Evolutionary conservation across 2,888 invertebrate genomes (phyloP).

Genomic region (Phlogophora meticulosa): DNA sequence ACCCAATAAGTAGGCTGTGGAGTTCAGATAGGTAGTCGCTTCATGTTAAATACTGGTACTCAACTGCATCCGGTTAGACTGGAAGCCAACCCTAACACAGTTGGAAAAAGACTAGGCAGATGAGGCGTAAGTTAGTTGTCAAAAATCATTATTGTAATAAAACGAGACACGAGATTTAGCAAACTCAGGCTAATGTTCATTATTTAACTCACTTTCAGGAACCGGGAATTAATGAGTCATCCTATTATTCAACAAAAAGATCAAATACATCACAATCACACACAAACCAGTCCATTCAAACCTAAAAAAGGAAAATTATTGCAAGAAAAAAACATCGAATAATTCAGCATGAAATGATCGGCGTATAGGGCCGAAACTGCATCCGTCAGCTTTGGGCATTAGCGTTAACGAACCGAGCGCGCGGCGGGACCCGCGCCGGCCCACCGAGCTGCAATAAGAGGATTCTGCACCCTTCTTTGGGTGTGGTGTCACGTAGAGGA

Average conservation of each 20-base stretch:
- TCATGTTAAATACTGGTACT: too few relatives aligned
- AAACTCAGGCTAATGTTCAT: background rate
- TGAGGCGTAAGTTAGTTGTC: too few relatives aligned
- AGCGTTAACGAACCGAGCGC: conserved; percentile 85
- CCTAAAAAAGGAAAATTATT: conserved; percentile 22
- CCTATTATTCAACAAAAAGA: background rate
- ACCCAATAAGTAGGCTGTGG: too few relatives aligned
- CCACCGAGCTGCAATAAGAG: conserved; percentile 90
- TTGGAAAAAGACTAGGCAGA: too few relatives aligned
- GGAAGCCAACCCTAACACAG: too few relatives aligned
- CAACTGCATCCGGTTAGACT: too few relatives aligned
- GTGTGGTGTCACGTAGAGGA: conserved; percentile 64
- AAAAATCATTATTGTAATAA: too few relatives aligned
- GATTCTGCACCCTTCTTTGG: conserved; percentile 86
- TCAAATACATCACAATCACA: background rate
- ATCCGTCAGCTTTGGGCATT: conserved; percentile 85
- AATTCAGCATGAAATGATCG: conserved; percentile 67
- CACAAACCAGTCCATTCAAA: background rate
- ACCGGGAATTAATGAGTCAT: too few relatives aligned
- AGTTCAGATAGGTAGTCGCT: too few relatives aligned
- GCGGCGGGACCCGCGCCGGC: conserved; percentile 72
- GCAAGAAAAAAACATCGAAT: conserved; percentile 49
- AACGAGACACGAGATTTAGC: too few relatives aligned
- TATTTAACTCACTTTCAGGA: background rate
- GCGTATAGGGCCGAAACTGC: conserved; percentile 83